Percentiles rank a stretch among this genome's conserved stretches.
Conservation (phyloP, 2,888 invertebrate genomes). For the Drosophila monieri region DNA sequence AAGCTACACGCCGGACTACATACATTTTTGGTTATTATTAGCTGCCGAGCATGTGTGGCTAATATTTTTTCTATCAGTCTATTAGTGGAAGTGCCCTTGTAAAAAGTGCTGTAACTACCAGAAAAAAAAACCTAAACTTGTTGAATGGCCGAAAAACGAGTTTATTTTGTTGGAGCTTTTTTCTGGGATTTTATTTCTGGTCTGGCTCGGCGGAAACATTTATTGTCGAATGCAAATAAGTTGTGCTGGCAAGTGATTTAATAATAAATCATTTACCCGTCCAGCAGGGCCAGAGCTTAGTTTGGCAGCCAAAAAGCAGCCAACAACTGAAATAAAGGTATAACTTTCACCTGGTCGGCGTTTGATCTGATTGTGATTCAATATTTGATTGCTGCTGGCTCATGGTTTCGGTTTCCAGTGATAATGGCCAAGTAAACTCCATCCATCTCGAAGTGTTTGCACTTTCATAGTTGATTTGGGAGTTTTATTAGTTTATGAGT, state of each 20-base stretch:
- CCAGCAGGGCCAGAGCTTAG: not conserved
- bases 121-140: not conserved
- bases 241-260: not conserved
- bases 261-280: slow-evolving; percentile 2
- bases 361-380: not conserved
- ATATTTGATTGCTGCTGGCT: not conserved
- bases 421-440: not conserved
- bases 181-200: slow-evolving; percentile 8
- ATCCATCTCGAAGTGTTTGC: not conserved
- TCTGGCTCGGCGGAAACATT: not conserved
- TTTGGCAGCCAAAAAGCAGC: not conserved
- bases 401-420: not conserved
- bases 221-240: slow-evolving; percentile 1
- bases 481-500: not conserved
- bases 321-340: not conserved
- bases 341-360: not conserved
- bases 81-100: slow-evolving; percentile 8
- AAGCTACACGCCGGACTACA: not conserved
- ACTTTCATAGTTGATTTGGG: not conserved
- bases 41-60: not conserved
- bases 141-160: slow-evolving; percentile 13
- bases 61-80: not conserved
- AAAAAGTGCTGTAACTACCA: slow-evolving; percentile 8
- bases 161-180: slow-evolving; percentile 5
- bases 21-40: not conserved